Percentiles rank a stretch among this genome's conserved stretches.
Evolutionary conservation across 2,113 vertebrate species (phyloP).

Genomic region (Elephas maximus): DNA sequence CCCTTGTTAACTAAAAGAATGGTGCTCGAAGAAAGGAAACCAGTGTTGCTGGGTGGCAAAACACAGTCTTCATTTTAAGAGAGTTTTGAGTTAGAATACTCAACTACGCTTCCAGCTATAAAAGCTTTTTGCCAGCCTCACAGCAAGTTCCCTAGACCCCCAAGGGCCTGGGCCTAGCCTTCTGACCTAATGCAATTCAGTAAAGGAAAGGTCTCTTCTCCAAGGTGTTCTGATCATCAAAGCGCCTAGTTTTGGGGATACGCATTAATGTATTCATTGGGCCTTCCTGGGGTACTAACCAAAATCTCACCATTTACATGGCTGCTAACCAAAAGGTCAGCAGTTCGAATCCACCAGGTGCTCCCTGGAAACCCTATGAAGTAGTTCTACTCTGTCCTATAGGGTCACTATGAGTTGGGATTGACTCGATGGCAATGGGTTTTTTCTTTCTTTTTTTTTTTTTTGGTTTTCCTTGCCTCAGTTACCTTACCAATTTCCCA

Average conservation of each 20-base stretch:
- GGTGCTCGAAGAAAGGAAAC: constrained; percentile 51
- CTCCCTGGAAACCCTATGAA: too few species aligned
- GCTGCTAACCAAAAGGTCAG: too few species aligned
- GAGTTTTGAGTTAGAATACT: neutral
- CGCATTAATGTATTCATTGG: neutral
- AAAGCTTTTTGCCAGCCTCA: neutral
- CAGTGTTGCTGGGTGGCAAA: neutral
- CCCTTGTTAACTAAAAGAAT: constrained; percentile 67
- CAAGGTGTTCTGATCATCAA: neutral
- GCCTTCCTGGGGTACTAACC: neutral
- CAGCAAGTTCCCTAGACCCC: neutral
- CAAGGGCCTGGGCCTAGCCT: neutral
- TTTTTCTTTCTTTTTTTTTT: too few species aligned
- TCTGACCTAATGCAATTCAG: neutral
- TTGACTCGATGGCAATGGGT: too few species aligned
- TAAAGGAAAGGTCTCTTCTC: neutral
- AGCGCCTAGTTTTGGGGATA: neutral
- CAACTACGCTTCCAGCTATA: neutral
- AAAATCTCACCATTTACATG: neutral
- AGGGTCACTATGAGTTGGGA: too few species aligned
- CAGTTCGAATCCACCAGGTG: too few species aligned
- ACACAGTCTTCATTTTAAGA: neutral
- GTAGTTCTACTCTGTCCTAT: too few species aligned
- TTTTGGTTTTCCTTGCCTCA: neutral
- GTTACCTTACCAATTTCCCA: neutral